A percentile compares a stretch with the other conserved stretches of the same genome.
Conservation (phyloP, 2,797 vertebrate species). For the Phaenicophaeus curvirostris region DNA sequence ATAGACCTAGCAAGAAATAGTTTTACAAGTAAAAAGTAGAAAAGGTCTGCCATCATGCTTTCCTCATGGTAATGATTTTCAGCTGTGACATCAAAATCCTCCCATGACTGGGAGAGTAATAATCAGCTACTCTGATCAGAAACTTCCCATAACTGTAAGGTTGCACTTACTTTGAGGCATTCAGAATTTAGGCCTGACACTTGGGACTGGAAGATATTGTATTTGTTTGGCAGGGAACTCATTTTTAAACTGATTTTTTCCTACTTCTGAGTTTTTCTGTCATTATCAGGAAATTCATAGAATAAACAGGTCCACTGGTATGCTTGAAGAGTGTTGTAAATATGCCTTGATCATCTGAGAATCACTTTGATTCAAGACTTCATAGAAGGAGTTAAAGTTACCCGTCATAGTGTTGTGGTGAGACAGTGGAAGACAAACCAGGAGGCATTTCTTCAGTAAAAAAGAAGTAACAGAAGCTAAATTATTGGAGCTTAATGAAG, state of each 20-base stretch:
- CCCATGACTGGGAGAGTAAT: background rate
- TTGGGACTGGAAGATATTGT: background rate
- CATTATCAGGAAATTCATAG: background rate
- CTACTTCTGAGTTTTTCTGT: background rate
- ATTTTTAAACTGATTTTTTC: background rate
- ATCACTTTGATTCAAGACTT: background rate
- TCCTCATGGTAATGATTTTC: background rate
- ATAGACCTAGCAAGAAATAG: background rate
- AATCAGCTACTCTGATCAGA: background rate
- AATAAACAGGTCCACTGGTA: background rate
- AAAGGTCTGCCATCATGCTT: background rate
- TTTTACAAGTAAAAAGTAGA: background rate
- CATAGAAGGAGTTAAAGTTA: background rate
- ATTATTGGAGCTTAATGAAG: background rate
- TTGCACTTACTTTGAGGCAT: background rate
- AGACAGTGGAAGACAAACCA: background rate
- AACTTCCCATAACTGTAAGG: background rate
- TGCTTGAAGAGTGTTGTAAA: background rate
- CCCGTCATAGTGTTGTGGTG: background rate
- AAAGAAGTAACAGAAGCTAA: background rate
- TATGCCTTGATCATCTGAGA: background rate
- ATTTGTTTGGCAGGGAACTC: background rate
- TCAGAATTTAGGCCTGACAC: background rate
- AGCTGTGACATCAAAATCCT: background rate
- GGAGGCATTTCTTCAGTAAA: background rate